Evolutionary conservation across 2,888 invertebrate genomes (phyloP).

Genomic region (Brassicogethes aeneus): DNA sequence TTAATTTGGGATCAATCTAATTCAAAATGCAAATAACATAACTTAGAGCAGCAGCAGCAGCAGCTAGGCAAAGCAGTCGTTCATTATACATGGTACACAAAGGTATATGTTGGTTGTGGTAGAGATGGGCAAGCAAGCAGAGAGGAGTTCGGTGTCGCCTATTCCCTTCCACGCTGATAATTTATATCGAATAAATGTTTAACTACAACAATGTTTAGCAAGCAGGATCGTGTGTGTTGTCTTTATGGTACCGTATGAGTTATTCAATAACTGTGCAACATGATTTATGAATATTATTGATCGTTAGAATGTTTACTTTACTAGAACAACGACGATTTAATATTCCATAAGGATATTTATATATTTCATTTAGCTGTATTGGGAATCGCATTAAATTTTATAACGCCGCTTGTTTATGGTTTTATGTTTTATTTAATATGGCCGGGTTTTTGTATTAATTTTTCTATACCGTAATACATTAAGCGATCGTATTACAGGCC

Average conservation of each 20-base stretch:
- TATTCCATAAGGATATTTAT: conserved; percentile 22
- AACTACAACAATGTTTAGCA: conserved; percentile 20
- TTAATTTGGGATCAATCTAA: no score
- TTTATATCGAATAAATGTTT: conserved; percentile 24
- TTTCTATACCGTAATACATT: neutral
- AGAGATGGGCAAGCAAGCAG: no score
- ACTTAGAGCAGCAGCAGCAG: no score
- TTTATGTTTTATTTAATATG: conserved; percentile 6
- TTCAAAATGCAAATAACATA: no score
- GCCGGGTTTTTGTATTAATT: neutral
- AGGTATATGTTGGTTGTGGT: no score
- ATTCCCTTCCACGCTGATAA: no score
- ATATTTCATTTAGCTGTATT: conserved; percentile 6
- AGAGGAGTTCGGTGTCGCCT: no score
- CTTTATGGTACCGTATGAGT: conserved; percentile 21
- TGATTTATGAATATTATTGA: conserved; percentile 29
- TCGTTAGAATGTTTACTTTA: conserved; percentile 19
- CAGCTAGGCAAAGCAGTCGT: no score
- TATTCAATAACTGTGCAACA: conserved; percentile 24
- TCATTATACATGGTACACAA: no score
- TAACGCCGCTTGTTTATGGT: conserved; percentile 17
- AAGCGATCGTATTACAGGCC: conserved; percentile 1
- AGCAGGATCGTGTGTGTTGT: conserved; percentile 13
- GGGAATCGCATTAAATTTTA: conserved; percentile 20
- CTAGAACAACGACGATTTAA: conserved; percentile 18